Percentiles rank a stretch among this genome's conserved stretches.
phyloP scores from a whole-genome alignment of 2,113 vertebrate species.

The Bucco capensis region DNA sequence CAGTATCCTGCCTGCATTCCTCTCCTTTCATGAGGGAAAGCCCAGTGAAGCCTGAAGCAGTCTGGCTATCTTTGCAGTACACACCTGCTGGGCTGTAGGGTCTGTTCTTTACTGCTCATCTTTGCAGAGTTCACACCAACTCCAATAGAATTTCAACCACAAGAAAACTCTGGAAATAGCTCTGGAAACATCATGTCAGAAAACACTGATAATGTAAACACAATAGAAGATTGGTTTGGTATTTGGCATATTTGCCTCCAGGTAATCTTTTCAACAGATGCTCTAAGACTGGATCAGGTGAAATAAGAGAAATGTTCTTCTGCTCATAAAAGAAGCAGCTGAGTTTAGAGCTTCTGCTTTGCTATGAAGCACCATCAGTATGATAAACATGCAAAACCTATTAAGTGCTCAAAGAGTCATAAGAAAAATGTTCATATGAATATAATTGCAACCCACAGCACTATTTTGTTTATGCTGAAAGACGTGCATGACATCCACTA shows the following conservation, averaged over 20 bases:
- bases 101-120: neutral
- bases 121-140: neutral
- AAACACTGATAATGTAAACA: neutral
- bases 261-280: neutral
- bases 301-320: neutral
- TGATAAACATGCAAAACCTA: neutral
- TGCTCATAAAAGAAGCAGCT: neutral
- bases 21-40: neutral
- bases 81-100: accelerated
- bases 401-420: neutral
- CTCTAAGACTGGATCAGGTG: neutral
- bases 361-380: neutral
- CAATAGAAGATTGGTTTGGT: neutral
- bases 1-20: neutral
- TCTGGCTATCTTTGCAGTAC: neutral
- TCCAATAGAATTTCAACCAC: neutral
- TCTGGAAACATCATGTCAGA: neutral
- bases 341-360: neutral
- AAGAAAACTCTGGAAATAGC: neutral
- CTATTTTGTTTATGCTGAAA: neutral
- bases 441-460: neutral
- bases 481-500: too few relatives aligned
- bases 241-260: neutral
- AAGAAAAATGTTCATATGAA: neutral
- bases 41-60: neutral